Conservation (phyloP, 1,140 invertebrate genomes). For the Oncopodura yosiiana region DNA sequence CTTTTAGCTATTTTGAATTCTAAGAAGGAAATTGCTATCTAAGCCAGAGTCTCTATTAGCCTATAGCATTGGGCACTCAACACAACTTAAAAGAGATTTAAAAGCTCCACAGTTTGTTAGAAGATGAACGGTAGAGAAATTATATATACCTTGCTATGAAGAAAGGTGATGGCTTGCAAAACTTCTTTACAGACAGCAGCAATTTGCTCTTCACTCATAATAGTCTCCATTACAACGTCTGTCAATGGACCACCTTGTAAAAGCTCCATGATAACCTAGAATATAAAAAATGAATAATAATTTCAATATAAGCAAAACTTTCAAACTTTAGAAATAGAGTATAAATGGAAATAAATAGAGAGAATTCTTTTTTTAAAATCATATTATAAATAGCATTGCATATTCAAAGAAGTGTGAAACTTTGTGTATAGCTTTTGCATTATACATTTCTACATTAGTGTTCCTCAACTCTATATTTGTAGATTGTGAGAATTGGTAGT, state of each 20-base stretch:
- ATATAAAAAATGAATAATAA: conserved; percentile 40
- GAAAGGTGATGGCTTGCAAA: conserved; percentile 79
- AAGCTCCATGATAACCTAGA: conserved; percentile 70
- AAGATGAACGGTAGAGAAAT: conserved; percentile 6
- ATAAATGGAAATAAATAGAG: background rate
- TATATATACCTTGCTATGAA: conserved; percentile 58
- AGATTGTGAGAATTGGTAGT: no score
- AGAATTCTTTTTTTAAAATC: background rate
- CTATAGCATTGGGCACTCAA: no score
- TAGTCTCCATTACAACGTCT: conserved; percentile 92
- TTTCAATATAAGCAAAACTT: background rate
- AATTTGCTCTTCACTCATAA: conserved; percentile 94
- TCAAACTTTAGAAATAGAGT: background rate
- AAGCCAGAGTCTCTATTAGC: no score
- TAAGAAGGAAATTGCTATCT: no score
- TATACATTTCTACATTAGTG: no score
- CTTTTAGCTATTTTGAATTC: no score
- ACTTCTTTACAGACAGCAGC: conserved; percentile 87
- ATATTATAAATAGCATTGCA: background rate
- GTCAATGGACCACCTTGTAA: conserved; percentile 89
- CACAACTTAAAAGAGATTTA: no score
- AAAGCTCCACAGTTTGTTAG: no score
- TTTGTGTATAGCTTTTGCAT: no score
- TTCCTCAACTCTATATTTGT: no score
- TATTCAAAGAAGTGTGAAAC: no score